Conservation (phyloP, 2,113 vertebrate genomes). For the Salminus brasiliensis region DNA sequence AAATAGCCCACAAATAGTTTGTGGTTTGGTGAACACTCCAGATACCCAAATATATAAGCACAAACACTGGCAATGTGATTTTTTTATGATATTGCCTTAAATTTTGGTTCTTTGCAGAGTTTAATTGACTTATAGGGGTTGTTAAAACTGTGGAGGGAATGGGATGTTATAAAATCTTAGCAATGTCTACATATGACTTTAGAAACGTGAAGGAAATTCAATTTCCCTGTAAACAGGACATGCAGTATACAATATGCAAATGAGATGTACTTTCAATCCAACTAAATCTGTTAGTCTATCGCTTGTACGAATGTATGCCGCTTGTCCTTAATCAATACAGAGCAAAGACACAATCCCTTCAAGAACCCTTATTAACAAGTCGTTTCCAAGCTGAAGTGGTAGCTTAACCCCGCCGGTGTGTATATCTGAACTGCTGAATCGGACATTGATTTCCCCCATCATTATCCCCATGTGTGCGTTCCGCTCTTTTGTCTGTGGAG, state of each 20-base stretch:
- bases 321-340: background rate
- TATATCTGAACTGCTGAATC: conserved; percentile 16
- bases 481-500: conserved; percentile 24
- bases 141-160: no score
- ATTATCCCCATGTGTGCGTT: conserved; percentile 29
- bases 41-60: no score
- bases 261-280: background rate
- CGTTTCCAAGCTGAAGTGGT: background rate
- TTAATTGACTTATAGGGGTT: no score
- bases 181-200: no score
- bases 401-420: conserved; percentile 6
- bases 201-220: no score
- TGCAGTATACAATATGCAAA: background rate
- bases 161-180: no score
- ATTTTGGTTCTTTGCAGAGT: no score
- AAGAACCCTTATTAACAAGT: conserved; percentile 18
- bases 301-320: background rate
- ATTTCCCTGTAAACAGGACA: no score
- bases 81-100: no score
- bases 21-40: no score
- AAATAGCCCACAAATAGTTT: no score
- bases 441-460: conserved; percentile 21
- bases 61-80: no score
- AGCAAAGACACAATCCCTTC: background rate
- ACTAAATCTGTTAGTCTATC: background rate